A percentile compares a stretch with the other conserved stretches of the same genome.
Evolutionary conservation across 2,113 vertebrate genomes (phyloP).

Genomic region (Cephalopholis sonnerati): DNA sequence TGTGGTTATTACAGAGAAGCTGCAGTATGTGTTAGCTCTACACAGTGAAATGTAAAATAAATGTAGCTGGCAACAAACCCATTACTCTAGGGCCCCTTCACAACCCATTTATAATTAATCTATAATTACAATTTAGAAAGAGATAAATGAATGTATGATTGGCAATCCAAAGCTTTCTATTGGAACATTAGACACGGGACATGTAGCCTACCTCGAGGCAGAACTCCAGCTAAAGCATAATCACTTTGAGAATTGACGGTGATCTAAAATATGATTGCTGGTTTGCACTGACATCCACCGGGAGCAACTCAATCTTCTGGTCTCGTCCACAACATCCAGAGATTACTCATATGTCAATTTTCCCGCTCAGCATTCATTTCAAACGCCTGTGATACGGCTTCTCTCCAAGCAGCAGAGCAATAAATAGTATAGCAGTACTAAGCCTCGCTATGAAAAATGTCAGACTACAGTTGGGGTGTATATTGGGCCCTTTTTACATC

Average conservation of each 20-base stretch:
- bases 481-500: slow-evolving; percentile 12
- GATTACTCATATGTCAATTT: slow-evolving; percentile 23
- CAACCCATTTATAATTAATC: slow-evolving; percentile 4
- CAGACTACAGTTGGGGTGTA: background rate
- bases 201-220: background rate
- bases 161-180: background rate
- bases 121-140: background rate
- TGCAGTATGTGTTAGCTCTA: background rate
- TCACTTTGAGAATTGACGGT: slow-evolving; percentile 24
- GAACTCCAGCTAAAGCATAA: background rate
- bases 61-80: background rate
- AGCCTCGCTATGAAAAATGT: background rate
- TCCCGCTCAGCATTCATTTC: slow-evolving; percentile 34
- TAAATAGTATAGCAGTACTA: slow-evolving; percentile 46
- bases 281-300: slow-evolving; percentile 13
- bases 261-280: slow-evolving; percentile 44
- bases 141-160: background rate
- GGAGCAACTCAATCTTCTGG: slow-evolving; percentile 27
- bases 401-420: slow-evolving; percentile 61
- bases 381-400: background rate
- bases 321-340: slow-evolving; percentile 28
- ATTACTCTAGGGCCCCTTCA: background rate
- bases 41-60: slow-evolving; percentile 20
- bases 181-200: background rate
- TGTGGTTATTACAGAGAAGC: slow-evolving; percentile 7